Conservation (phyloP, 2,113 vertebrate genomes). For the Gymnarchus niloticus region DNA sequence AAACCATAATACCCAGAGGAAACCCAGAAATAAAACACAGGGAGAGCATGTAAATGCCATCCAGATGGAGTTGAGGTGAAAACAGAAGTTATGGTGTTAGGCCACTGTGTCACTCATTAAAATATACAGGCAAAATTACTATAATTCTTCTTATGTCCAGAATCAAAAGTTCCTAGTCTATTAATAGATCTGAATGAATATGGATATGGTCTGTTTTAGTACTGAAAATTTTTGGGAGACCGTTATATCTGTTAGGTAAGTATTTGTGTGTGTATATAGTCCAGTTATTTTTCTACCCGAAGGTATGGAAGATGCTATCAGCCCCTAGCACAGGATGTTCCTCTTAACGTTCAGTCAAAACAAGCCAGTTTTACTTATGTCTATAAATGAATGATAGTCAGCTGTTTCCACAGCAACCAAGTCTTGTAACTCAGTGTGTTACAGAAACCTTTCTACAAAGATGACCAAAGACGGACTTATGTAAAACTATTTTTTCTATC, state of each 20-base stretch:
- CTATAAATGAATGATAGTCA: background rate
- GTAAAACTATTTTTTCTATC: background rate
- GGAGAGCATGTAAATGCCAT: background rate
- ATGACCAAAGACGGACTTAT: background rate
- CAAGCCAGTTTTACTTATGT: background rate
- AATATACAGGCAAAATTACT: background rate
- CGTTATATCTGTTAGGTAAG: background rate
- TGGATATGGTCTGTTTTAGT: too few species aligned
- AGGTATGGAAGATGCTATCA: background rate
- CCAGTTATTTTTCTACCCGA: background rate
- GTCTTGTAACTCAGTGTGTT: background rate
- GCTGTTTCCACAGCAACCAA: conserved; percentile 6
- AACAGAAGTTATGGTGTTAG: background rate
- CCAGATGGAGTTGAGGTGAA: background rate
- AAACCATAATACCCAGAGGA: too few species aligned
- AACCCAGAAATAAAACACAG: background rate
- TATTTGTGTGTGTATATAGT: background rate
- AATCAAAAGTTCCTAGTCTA: background rate
- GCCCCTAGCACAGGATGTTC: background rate
- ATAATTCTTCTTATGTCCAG: background rate
- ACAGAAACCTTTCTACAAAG: background rate
- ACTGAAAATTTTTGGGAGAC: background rate
- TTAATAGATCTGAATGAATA: too few species aligned
- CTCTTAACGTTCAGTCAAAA: background rate
- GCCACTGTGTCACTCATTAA: background rate